Percentiles rank a stretch among this genome's conserved stretches.
Conservation (phyloP, 2,888 invertebrate species). For the Chymomyza caudatula region DNA sequence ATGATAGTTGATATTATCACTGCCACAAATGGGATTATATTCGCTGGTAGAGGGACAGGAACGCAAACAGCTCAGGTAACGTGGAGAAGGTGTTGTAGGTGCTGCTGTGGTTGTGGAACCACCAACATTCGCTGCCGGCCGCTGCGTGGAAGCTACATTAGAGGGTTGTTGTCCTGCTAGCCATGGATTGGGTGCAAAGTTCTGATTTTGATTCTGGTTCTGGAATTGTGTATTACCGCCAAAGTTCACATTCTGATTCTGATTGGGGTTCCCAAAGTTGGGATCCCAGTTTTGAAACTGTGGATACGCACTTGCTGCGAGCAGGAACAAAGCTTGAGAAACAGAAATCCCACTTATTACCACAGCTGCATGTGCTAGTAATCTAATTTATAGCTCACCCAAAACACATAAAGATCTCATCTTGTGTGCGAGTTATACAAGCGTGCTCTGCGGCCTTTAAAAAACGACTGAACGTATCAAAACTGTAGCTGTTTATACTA, state of each 20-base stretch:
- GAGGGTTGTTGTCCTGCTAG: neutral
- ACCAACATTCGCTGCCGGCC: constrained; percentile 26
- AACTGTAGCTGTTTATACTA: neutral
- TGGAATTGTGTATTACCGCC: neutral
- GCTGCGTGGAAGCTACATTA: neutral
- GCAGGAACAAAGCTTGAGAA: neutral
- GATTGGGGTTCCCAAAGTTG: neutral
- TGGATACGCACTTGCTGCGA: neutral
- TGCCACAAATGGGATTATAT: constrained; percentile 77
- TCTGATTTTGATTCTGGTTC: neutral
- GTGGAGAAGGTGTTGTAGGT: constrained; percentile 56
- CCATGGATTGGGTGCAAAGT: neutral
- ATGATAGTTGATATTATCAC: constrained; percentile 69
- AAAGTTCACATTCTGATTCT: neutral
- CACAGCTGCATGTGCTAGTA: neutral
- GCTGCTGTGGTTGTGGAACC: constrained; percentile 3
- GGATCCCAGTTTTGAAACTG: neutral
- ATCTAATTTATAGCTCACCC: neutral
- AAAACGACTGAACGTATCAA: neutral
- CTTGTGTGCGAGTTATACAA: neutral
- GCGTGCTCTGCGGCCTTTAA: neutral
- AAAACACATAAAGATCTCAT: neutral
- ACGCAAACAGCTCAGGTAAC: constrained; percentile 58
- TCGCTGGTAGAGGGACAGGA: constrained; percentile 70
- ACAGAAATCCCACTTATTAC: neutral